A percentile compares a stretch with the other conserved stretches of the same genome.
phyloP scores from a whole-genome alignment of 2,113 vertebrate species.

The Chaetorhynchus papuensis region DNA sequence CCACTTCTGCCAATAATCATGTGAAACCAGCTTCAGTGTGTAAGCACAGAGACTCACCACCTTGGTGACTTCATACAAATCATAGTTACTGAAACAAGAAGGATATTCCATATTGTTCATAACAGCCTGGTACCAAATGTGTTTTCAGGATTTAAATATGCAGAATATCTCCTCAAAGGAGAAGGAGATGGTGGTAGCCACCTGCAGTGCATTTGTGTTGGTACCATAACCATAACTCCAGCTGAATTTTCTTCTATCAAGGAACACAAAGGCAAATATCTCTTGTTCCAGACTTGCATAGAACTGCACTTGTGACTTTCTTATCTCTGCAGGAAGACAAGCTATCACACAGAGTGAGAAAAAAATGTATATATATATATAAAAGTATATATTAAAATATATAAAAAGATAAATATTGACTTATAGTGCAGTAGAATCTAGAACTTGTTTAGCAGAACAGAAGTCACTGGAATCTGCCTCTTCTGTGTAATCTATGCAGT shows the following conservation, averaged over 20 bases:
- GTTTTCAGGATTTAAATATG: background rate
- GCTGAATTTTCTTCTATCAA: background rate
- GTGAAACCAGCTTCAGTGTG: background rate
- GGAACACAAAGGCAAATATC: background rate
- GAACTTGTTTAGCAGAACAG: background rate
- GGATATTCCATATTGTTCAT: background rate
- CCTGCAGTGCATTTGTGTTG: background rate
- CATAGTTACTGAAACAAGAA: background rate
- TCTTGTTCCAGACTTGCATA: background rate
- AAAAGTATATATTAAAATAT: background rate
- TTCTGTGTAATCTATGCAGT: background rate
- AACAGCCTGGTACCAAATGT: background rate
- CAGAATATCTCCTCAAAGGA: background rate
- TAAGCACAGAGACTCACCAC: background rate
- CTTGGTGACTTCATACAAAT: background rate
- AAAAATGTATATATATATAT: background rate
- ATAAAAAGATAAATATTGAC: no score
- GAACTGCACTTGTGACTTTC: background rate
- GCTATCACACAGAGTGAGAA: background rate
- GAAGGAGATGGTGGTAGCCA: background rate
- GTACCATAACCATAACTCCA: background rate
- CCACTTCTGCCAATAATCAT: slow-evolving; percentile 19
- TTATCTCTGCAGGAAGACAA: background rate
- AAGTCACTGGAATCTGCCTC: background rate
- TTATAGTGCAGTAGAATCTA: background rate